These are phyloP conservation scores for Drosophila tripunctata DNA, from an alignment of 2,888 invertebrate species.

Conservation along the genomic window DNA sequence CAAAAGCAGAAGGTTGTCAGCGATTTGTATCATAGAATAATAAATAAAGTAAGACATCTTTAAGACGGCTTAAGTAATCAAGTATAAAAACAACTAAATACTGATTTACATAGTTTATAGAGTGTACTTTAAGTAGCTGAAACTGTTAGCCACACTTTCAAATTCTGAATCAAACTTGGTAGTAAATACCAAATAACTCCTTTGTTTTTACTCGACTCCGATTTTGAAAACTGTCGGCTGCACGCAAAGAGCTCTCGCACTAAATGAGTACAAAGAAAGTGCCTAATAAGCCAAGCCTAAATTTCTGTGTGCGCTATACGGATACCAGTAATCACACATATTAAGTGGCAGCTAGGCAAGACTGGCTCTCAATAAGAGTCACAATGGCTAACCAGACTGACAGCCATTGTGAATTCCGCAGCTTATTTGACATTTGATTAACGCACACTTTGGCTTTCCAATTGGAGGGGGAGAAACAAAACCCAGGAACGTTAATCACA, in stretches of 20 bases:
- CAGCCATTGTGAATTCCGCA: conserved; percentile 45
- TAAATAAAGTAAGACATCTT: background rate
- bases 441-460: conserved; percentile 27
- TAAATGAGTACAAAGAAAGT: background rate
- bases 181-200: no score
- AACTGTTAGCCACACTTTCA: background rate
- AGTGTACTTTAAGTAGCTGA: no score
- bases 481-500: conserved; percentile 55
- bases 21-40: conserved; percentile 7
- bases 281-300: background rate
- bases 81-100: background rate
- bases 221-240: no score
- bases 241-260: no score
- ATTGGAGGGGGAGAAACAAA: conserved; percentile 25
- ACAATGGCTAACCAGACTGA: conserved; percentile 3
- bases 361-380: conserved; percentile 5
- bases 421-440: conserved; percentile 72
- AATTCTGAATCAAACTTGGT: no score
- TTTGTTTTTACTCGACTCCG: no score
- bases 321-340: conserved; percentile 26
- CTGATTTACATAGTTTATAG: no score
- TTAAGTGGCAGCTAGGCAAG: conserved; percentile 35
- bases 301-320: background rate
- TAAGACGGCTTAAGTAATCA: background rate
- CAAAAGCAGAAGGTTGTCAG: conserved; percentile 32